Conservation (phyloP, 2,888 invertebrate species). For the Drosophila algonquin region DNA sequence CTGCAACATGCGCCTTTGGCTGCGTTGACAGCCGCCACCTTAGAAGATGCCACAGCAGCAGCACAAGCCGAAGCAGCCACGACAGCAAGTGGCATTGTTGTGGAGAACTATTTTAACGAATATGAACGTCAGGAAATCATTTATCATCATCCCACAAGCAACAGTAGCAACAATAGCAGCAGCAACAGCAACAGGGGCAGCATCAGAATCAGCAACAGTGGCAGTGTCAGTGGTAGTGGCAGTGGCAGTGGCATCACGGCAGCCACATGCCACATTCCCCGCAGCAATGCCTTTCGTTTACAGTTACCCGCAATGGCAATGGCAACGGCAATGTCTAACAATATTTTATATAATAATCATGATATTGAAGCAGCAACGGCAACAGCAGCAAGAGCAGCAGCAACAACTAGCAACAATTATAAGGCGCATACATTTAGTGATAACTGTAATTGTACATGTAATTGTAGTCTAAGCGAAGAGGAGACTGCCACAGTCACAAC, state of each 20-base stretch:
- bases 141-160: conserved; percentile 75
- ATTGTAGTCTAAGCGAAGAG: conserved; percentile 65
- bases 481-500: conserved; percentile 25
- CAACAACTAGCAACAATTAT: conserved; percentile 37
- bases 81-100: conserved; percentile 75
- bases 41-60: conserved; percentile 31
- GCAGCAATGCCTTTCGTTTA: conserved; percentile 73
- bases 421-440: conserved; percentile 78
- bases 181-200: conserved; percentile 50
- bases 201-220: conserved; percentile 38
- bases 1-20: conserved; percentile 29
- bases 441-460: conserved; percentile 78
- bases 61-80: conserved; percentile 29
- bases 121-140: conserved; percentile 84
- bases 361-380: conserved; percentile 52
- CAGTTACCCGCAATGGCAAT: conserved; percentile 61
- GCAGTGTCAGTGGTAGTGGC: conserved; percentile 13
- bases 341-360: conserved; percentile 70
- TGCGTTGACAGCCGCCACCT: conserved; percentile 39
- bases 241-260: conserved; percentile 42
- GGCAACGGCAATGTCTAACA: conserved; percentile 64
- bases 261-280: conserved; percentile 49
- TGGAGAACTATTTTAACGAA: conserved; percentile 83
- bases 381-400: conserved; percentile 4
- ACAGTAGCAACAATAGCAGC: conserved; percentile 35